Evolutionary conservation across 2,888 invertebrate species (phyloP), one percentile per base, ranked within the genome.

Genomic region (Miltochrista miniata): DNA sequence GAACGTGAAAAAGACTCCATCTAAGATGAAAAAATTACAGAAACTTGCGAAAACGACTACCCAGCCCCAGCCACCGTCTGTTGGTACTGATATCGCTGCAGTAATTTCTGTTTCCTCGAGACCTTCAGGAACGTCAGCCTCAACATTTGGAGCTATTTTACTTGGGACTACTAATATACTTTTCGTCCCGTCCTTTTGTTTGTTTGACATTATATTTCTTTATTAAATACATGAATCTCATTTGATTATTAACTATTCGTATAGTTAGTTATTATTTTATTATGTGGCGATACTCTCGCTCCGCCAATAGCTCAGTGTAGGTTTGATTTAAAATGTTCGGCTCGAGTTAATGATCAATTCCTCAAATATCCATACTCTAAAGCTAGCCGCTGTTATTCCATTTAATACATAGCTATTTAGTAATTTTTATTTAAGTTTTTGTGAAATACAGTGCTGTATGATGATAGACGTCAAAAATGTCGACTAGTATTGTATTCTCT

Each of bases 51-150:
- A 47, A 1, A 90, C 85, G 10, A 91, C 90, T 5, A 88, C 70
- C 90, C 90, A 91, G 35, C 89, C 90, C 89, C 90, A 90, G 18
- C 84, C 83, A 50, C 88, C 88, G 57, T 91, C 90, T 48, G 74
- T 61, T 11, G 90, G 90, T 34, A 90, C 62, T 36, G 83, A 76
- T 64, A 91, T 83, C 72, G 88, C 84, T n/a, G 89, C 87, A 43
- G 86, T 73, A 37, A 91, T 88, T 76, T 90, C 90, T 47, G 83
- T 85, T 76, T 88, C 87, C 74, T 88, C 87, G 8, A 77, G 81
- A 30, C 79, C 87, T 71, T 83, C 80, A 29, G 75, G 38, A 50
- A 79, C 69, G 55, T 79, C 76, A 35, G 74, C 74, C 51, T 74
- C 8, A 14, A 14, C 0, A 7, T 11, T 8, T 31, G 30, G 9